These are phyloP conservation scores for Tor tambroides DNA, from an alignment of 2,113 vertebrate genomes.

Conservation along the genomic window DNA sequence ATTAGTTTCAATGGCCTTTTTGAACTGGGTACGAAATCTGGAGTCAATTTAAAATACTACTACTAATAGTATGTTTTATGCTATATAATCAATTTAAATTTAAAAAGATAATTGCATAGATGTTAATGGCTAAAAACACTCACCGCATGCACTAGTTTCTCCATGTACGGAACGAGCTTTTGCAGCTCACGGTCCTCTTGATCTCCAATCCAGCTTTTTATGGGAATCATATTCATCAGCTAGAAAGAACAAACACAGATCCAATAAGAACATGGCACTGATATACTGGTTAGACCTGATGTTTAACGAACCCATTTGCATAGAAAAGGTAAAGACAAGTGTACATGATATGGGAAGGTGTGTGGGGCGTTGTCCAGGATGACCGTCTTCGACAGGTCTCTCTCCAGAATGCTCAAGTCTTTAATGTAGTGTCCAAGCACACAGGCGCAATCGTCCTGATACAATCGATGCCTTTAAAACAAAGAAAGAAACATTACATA, in stretches of 20 bases:
- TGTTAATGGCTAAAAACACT: slow-evolving; percentile 46
- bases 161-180: slow-evolving; percentile 73
- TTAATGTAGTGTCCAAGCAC: slow-evolving; percentile 83
- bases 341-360: slow-evolving; percentile 80
- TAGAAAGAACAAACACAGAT: slow-evolving; percentile 56
- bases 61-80: background rate
- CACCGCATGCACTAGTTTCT: slow-evolving; percentile 74
- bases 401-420: slow-evolving; percentile 76
- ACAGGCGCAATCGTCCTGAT: slow-evolving; percentile 80
- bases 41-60: background rate
- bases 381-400: slow-evolving; percentile 79
- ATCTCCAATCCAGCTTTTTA: slow-evolving; percentile 77
- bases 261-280: background rate
- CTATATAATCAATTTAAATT: background rate
- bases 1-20: background rate
- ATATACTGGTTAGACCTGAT: background rate
- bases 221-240: slow-evolving; percentile 79
- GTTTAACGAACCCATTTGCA: background rate
- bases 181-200: slow-evolving; percentile 76
- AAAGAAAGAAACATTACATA: background rate
- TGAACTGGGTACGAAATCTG: background rate
- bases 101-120: background rate
- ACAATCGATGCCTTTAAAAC: slow-evolving; percentile 74
- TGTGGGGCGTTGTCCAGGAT: slow-evolving; percentile 80
- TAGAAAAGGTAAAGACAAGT: slow-evolving; percentile 12